Evolutionary conservation across 2,797 vertebrate species (phyloP).

Genomic region (Pantherophis alleghaniensis): DNA sequence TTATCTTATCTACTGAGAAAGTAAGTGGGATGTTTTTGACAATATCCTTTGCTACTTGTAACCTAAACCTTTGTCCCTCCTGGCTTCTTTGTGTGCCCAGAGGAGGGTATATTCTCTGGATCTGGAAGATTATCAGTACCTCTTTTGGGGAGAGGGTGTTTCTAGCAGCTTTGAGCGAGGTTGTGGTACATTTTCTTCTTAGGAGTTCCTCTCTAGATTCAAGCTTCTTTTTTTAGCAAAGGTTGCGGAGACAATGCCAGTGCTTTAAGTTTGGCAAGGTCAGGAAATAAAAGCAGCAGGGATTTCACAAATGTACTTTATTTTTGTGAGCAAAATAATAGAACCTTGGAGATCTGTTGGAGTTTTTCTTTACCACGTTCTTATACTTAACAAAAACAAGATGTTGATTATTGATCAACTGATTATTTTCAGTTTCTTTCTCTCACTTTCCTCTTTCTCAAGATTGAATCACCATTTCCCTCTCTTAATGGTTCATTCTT

Average conservation of each 20-base stretch:
- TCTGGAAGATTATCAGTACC: neutral
- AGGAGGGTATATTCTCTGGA: neutral
- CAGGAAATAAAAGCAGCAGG: neutral
- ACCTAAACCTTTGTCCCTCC: neutral
- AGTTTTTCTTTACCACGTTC: neutral
- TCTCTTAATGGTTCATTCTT: neutral
- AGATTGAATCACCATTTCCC: neutral
- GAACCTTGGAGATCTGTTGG: neutral
- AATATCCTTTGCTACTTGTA: neutral
- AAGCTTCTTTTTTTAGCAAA: neutral
- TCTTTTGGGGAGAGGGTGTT: neutral
- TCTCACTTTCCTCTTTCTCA: neutral
- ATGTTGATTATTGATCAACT: neutral
- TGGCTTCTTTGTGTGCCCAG: neutral
- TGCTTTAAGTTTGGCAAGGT: neutral
- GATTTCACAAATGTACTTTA: neutral
- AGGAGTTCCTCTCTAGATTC: neutral
- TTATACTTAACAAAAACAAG: neutral
- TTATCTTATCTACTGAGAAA: neutral
- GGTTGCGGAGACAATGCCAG: neutral
- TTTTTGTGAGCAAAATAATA: neutral
- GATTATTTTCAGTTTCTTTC: neutral
- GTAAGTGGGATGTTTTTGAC: neutral
- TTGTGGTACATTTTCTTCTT: neutral
- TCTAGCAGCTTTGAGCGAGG: neutral